Base-by-base conservation (phyloP, 2,888 invertebrate species). In the Rosalia funebris region DNA sequence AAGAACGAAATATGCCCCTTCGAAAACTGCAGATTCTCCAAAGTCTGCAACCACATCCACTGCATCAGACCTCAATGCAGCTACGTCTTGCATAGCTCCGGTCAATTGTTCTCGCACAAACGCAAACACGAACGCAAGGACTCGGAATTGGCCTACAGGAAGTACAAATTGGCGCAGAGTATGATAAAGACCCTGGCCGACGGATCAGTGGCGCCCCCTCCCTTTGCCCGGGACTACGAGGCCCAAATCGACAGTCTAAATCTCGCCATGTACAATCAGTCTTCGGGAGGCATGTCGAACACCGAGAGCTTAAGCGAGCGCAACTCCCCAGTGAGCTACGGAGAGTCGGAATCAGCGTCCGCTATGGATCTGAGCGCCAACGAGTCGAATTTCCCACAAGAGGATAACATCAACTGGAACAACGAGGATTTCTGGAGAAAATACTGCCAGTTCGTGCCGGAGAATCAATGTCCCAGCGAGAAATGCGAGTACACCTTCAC, bases 41-140 rank as follows among this genome's bases (percentile, higher is more conserved):
- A 92, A 60, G 93, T 96, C 45, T 95, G 95, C 85, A 98, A 98
- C 84, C 98, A 98, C 82, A 98, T 98, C 70, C 98, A 98, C 83
- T 98, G 98, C 84, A 97, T 98, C 71, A 86, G 98, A 62, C 92
- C 93, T 1, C 93, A 93, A 62, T 98, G 98, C 84, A 93, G 91
- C 80, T 98, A 97, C 80, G 97, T 98, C 1, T 85, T 98, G 64
- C 98, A 98, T 79, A 96, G 96, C 31, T 95, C 96, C 77, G 95
- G 96, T 48, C 98, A 98, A 81, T 89, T 98, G 68, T 94, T 96
- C 81, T 96, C 97, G 7, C 98, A 98, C 82, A 98, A 98, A 83
- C 88, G 98, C 56, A 98, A 97, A 78, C 98, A 98, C 81, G 98
- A 98, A 81, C 88, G 97, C 46, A 91, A 93, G 76, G 96, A 96